phyloP scores from a whole-genome alignment of 1,140 invertebrate genomes.

The Papilio polytes region DNA sequence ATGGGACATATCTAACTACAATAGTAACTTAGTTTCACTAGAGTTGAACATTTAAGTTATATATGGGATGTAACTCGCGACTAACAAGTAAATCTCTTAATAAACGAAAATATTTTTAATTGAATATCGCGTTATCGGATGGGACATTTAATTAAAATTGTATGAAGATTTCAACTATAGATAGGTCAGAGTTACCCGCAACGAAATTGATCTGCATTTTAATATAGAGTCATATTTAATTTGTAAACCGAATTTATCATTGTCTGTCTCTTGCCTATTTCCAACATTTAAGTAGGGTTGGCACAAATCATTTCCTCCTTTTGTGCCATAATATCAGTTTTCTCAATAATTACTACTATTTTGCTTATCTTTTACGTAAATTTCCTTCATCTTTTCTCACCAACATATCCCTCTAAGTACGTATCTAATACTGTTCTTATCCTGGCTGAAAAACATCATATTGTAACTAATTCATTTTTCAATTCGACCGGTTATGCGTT shows the following conservation, averaged over 20 bases:
- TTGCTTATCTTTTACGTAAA: too few relatives aligned
- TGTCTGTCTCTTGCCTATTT: neutral
- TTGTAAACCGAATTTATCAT: neutral
- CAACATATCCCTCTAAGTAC: too few relatives aligned
- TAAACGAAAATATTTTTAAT: slow-evolving; percentile 1
- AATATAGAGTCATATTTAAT: slow-evolving; percentile 5
- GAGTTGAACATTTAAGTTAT: neutral
- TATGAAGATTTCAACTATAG: neutral
- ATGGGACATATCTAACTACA: neutral
- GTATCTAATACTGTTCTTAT: too few relatives aligned
- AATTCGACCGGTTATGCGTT: neutral
- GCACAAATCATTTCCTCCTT: neutral
- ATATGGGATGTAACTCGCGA: too few relatives aligned
- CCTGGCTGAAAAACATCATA: too few relatives aligned
- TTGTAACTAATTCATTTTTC: neutral
- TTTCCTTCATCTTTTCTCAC: too few relatives aligned
- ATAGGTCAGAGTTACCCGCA: neutral
- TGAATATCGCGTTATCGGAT: neutral
- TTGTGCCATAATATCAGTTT: neutral
- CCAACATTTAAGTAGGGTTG: neutral
- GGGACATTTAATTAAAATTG: slow-evolving; percentile 10
- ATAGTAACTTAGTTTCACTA: neutral
- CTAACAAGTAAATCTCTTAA: neutral
- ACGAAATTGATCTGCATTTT: neutral
- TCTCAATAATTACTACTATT: neutral